Percentiles rank a stretch among this genome's conserved stretches.
Evolutionary conservation across 1,140 invertebrate genomes (phyloP).

Genomic region (Musca vetustissima): DNA sequence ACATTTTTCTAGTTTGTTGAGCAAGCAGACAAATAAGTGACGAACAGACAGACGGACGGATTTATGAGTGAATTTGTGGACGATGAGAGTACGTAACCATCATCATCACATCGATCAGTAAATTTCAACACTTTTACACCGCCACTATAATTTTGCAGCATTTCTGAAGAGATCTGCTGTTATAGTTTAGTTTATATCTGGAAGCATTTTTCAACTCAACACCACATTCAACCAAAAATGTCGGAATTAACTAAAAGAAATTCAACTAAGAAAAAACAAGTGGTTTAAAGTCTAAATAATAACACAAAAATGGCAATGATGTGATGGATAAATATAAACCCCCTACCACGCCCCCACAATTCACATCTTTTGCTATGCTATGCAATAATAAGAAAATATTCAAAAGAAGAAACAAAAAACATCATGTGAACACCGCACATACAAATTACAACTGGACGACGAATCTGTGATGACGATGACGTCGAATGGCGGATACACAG

Average conservation of each 20-base stretch:
- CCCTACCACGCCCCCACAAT: neutral
- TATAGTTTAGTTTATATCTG: slow-evolving; percentile 3
- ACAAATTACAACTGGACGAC: too few relatives aligned
- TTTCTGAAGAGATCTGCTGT: neutral
- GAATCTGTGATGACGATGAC: too few relatives aligned
- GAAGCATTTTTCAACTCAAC: slow-evolving; percentile 13
- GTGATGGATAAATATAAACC: slow-evolving; percentile 12
- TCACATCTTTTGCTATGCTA: too few relatives aligned
- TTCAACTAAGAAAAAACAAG: neutral
- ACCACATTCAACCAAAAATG: slow-evolving; percentile 13
- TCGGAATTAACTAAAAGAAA: neutral
- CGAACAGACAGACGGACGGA: too few relatives aligned
- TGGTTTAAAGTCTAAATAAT: slow-evolving; percentile 1
- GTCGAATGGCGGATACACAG: too few relatives aligned
- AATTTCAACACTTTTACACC: slow-evolving; percentile 11
- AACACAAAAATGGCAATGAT: neutral
- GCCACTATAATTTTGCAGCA: slow-evolving; percentile 1
- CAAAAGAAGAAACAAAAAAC: too few relatives aligned
- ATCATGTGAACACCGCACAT: too few relatives aligned
- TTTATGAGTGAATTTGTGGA: too few relatives aligned
- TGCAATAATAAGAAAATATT: too few relatives aligned
- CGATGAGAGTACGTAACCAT: too few relatives aligned
- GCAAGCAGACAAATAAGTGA: too few relatives aligned
- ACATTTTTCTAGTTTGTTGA: too few relatives aligned
- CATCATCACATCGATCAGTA: neutral